Conservation (phyloP, 2,113 vertebrate species). For the Thomomys bottae region DNA sequence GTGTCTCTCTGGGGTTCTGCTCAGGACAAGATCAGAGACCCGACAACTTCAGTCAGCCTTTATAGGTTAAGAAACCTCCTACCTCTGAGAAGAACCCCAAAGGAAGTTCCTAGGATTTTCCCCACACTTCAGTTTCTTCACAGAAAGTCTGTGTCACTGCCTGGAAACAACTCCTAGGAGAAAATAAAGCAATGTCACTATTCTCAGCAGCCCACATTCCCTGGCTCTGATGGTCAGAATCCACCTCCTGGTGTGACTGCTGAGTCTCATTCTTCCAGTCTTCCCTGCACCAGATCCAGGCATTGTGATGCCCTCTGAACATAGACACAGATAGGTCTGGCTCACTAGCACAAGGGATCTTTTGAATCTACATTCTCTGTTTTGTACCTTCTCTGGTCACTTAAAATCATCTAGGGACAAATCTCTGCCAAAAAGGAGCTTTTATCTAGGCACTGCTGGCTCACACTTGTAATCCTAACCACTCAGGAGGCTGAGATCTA, state of each 20-base stretch:
- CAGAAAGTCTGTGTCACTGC: background rate
- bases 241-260: background rate
- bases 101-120: constrained; percentile 7
- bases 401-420: background rate
- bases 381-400: constrained; percentile 18
- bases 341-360: background rate
- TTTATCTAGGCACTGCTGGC: too few relatives aligned
- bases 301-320: background rate
- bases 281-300: background rate
- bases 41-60: background rate
- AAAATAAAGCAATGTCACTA: background rate
- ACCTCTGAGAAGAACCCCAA: constrained; percentile 1
- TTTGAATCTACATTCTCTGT: background rate
- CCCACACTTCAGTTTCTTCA: background rate
- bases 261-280: background rate
- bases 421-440: constrained; percentile 10
- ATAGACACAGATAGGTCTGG: background rate
- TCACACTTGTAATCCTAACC: too few relatives aligned
- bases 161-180: background rate
- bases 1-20: constrained; percentile 13
- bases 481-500: too few relatives aligned
- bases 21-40: background rate
- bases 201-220: background rate
- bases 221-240: background rate
- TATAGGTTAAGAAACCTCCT: background rate